Conservation (phyloP, 1,140 invertebrate species). For the Drosophila bocki region DNA sequence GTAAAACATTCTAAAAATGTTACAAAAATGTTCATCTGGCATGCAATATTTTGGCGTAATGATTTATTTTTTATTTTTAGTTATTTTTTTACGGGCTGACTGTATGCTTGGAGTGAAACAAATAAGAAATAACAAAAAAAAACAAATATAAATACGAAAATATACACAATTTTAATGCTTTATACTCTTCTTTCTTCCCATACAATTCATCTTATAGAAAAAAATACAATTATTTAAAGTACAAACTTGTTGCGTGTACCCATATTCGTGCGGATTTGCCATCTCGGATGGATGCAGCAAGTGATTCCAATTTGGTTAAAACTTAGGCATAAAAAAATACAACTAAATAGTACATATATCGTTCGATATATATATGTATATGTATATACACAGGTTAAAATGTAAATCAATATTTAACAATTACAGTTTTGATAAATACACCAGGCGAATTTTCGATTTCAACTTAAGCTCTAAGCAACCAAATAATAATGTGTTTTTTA, state of each 20-base stretch:
- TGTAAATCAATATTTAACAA: constrained; percentile 64
- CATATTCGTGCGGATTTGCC: constrained; percentile 49
- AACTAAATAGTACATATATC: constrained; percentile 42
- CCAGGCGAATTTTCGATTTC: constrained; percentile 42
- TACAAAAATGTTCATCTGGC: constrained; percentile 27
- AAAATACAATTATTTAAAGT: constrained; percentile 42
- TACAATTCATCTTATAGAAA: constrained; percentile 55
- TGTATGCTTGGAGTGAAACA: constrained; percentile 31
- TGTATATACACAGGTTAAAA: constrained; percentile 70
- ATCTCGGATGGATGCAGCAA: constrained; percentile 68
- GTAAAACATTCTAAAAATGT: constrained; percentile 67
- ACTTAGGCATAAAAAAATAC: constrained; percentile 40
- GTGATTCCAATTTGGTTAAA: constrained; percentile 60
- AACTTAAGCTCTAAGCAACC: constrained; percentile 47
- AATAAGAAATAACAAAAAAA: constrained; percentile 22
- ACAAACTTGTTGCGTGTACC: constrained; percentile 10
- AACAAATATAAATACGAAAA: constrained; percentile 48
- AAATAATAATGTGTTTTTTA: constrained; percentile 51
- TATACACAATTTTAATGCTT: constrained; percentile 60
- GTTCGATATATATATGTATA: constrained; percentile 32
- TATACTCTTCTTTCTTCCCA: constrained; percentile 29
- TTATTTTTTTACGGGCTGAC: constrained; percentile 18
- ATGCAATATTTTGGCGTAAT: constrained; percentile 72
- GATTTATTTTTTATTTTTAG: constrained; percentile 2
- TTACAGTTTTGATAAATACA: constrained; percentile 66